These are phyloP conservation scores for Ligdia adustata DNA, from an alignment of 2,888 invertebrate genomes.

Conservation along the genomic window DNA sequence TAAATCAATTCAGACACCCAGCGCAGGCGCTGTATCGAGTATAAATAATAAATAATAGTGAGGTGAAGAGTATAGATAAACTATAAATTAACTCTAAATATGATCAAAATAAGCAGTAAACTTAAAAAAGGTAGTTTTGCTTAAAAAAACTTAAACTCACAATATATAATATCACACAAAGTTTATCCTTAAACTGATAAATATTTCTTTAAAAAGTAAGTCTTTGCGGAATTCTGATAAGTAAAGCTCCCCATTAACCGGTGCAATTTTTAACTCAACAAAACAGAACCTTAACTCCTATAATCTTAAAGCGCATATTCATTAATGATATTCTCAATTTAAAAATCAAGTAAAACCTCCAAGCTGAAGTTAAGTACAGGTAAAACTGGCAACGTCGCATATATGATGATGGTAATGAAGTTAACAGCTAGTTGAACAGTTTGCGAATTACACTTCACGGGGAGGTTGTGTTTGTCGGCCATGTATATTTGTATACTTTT, in stretches of 20 bases:
- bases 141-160: too few relatives aligned
- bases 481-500: conserved; percentile 44
- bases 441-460: conserved; percentile 40
- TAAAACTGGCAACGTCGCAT: conserved; percentile 69
- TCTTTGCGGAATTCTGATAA: too few relatives aligned
- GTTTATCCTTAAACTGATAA: too few relatives aligned
- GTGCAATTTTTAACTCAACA: background rate
- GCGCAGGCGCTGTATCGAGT: too few relatives aligned
- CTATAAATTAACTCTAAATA: too few relatives aligned
- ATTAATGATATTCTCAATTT: conserved; percentile 32
- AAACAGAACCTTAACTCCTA: fast-evolving
- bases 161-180: too few relatives aligned
- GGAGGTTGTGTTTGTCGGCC: conserved; percentile 50
- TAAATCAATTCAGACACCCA: too few relatives aligned
- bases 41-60: too few relatives aligned
- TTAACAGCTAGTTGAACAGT: conserved; percentile 60
- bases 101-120: too few relatives aligned
- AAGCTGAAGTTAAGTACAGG: conserved; percentile 55
- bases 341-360: conserved; percentile 53
- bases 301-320: conserved; percentile 16
- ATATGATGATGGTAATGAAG: conserved; percentile 54
- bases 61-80: too few relatives aligned
- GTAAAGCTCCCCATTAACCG: conserved; percentile 47
- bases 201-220: too few relatives aligned
- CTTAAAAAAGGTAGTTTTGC: too few relatives aligned